Conservation (phyloP, 2,888 invertebrate species). For the Andrena bicolor region DNA sequence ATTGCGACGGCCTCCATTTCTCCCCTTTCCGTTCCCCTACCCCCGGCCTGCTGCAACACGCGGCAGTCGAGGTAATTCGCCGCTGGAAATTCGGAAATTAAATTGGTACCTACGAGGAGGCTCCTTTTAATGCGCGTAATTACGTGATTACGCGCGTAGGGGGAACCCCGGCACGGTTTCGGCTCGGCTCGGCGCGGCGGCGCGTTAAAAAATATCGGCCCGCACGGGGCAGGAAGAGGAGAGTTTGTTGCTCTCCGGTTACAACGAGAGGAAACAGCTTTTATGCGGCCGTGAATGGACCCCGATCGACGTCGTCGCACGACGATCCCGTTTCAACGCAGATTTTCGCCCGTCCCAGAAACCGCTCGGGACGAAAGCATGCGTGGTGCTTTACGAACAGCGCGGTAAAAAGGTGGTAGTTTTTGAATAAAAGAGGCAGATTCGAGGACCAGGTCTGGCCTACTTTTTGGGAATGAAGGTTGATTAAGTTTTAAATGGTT, state of each 20-base stretch:
- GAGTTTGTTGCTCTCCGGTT: slow-evolving; percentile 38
- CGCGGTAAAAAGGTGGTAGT: no score
- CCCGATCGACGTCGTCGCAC: neutral
- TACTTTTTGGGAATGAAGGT: no score
- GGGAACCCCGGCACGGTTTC: slow-evolving; percentile 61
- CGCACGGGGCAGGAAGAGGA: slow-evolving; percentile 23
- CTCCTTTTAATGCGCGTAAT: slow-evolving; percentile 80
- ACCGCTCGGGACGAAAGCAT: neutral
- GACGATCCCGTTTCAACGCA: slow-evolving; percentile 4
- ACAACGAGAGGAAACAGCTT: slow-evolving; percentile 37
- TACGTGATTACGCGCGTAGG: slow-evolving; percentile 76
- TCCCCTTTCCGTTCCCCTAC: slow-evolving; percentile 23
- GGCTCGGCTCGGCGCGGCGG: slow-evolving; percentile 65
- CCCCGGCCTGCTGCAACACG: slow-evolving; percentile 19
- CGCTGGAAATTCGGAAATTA: slow-evolving; percentile 79
- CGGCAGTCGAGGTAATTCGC: slow-evolving; percentile 77
- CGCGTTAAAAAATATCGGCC: slow-evolving; percentile 64
- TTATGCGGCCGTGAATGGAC: slow-evolving; percentile 52
- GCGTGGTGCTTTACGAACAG: neutral
- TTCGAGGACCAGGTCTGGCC: no score
- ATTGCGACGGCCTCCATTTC: slow-evolving; percentile 66
- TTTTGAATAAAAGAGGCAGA: no score
- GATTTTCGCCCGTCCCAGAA: neutral
- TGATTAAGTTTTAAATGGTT: no score
- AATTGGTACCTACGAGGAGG: slow-evolving; percentile 79